A percentile compares a stretch with the other conserved stretches of the same genome.
Evolutionary conservation across 2,888 invertebrate species (phyloP).

Genomic region (Calameuta filiformis): DNA sequence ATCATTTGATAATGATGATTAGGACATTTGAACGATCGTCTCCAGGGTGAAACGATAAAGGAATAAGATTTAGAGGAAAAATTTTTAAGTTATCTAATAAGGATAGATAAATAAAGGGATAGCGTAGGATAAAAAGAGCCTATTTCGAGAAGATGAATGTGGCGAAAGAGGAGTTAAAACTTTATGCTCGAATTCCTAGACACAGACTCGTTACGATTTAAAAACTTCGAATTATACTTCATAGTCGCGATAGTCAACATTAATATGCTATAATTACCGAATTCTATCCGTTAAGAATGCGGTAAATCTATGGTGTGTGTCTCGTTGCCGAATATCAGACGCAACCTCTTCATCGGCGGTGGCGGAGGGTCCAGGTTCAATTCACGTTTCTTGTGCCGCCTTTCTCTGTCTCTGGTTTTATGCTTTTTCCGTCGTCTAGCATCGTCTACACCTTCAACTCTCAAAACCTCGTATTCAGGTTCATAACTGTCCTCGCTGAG

Average conservation of each 20-base stretch:
- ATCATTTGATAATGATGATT: not conserved
- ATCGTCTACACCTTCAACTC: slow-evolving; percentile 81
- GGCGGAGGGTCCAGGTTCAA: slow-evolving; percentile 70
- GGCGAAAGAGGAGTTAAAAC: not conserved
- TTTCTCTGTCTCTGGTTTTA: slow-evolving; percentile 71
- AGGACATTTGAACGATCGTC: not conserved
- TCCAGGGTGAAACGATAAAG: not conserved
- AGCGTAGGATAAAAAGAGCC: too few species aligned
- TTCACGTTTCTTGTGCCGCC: slow-evolving; percentile 70
- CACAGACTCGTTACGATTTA: not conserved
- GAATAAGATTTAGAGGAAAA: not conserved
- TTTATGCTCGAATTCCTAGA: not conserved
- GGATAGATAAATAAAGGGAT: not conserved
- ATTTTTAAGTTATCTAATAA: not conserved
- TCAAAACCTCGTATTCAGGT: slow-evolving; percentile 86
- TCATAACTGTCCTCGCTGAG: slow-evolving; percentile 75
- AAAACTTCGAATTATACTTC: not conserved
- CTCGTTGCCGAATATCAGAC: slow-evolving; percentile 89
- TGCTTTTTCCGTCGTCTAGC: slow-evolving; percentile 68
- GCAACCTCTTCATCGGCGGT: slow-evolving; percentile 85
- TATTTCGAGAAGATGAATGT: not conserved
- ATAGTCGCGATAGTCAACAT: slow-evolving; percentile 1
- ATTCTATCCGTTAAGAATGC: slow-evolving; percentile 68
- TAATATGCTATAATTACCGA: not conserved
- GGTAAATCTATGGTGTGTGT: slow-evolving; percentile 90